Base-by-base conservation (phyloP, 2,113 vertebrate species). In the Sylvia atricapilla region DNA sequence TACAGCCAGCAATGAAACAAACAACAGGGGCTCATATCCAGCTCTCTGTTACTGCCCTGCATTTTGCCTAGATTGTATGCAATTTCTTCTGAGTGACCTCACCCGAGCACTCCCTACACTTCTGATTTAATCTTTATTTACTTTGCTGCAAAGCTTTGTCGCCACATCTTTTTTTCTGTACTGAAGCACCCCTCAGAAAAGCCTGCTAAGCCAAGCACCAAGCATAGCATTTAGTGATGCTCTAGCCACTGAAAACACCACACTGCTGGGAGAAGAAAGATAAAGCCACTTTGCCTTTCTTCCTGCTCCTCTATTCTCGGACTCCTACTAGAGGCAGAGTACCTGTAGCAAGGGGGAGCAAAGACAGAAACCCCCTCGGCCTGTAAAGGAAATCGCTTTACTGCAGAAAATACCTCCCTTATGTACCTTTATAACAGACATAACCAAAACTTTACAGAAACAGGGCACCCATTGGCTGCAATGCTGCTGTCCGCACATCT, bases 91-190 rank as follows among this genome's bases (percentile, higher is more conserved):
- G 21, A 47, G 70, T 76, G 84, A 84, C 88, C 69, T 92, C 82
- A 68, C 43, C 2, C 0, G 0, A 94, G 52, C 47, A 24, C 72
- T 78, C 52, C 24, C 35, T 49, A 30, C n/a, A 22, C 53, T 93
- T 92, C 46, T 73, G 73, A 92, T 92, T 90, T 89, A 94, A 95
- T 94, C 88, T 95, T 90, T 92, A 81, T 95, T 96, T 94, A 75
- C 74, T 94, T 94, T 93, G 14, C 91, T 87, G 87, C 69, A 91
- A 78, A 91, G 74, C 69, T 94, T 69, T 89, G 53, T 94, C 74
- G 46, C 62, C 4, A 4, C 37, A 3, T 52, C 28, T 89, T 91
- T 91, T 91, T 91, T 85, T 83, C 76, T 75, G 25, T 64, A 20
- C 52, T 74, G 87, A 90, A 86, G 47, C 52, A 43, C 41, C 92